Evolutionary conservation across 2,888 invertebrate species (phyloP), one percentile per base, ranked within the genome.

Genomic region (Exocentrus adspersus): DNA sequence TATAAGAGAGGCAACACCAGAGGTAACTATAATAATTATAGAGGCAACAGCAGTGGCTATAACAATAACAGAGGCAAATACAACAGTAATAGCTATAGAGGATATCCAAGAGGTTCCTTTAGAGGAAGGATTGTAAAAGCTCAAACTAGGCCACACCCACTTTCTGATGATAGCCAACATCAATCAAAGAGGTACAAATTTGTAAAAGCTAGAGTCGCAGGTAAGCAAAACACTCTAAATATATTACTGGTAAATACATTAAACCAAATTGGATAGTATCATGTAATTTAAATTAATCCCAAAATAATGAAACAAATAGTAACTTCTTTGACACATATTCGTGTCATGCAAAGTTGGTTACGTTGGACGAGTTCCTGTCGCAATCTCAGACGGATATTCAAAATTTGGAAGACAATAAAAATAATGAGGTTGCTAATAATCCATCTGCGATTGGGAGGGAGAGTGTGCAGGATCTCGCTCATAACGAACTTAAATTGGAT

Each of bases 291-390:
- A 32, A 30, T 24, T n/a, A n/a, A 9, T 3, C 5, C 2, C 9
- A 37, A 2, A 24, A 5, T 24, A 7, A 24, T 7, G n/a, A n/a
- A n/a, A n/a, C n/a, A n/a, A 24, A 3, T 24, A 7, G 3, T 5
- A 5, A 3, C 7, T 6, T 10, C 2, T 37, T 10, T 12, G 9
- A 37, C n/a, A 5, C 2, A 2, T 37, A 37, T 12, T 2, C 2
- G n/a, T 37, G 37, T 37, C 5, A n/a, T 10, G 37, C 37, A 2
- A 6, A n/a, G 3, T 10, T 37, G 5, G 37, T 37, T 28, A 7
- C 30, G 2, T n/a, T 2, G 5, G 4, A 70, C 71, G 28, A 67
- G 64, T 65, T 51, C 42, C 43, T 58, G 21, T 19, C 48, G 30
- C 57, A 58, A 62, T 58, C 58, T 10, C 50, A 50, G 58, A 58